Evolutionary conservation across 2,797 vertebrate species (phyloP), one percentile per base, ranked within the genome.

Genomic region (Clarias laeviceps): DNA sequence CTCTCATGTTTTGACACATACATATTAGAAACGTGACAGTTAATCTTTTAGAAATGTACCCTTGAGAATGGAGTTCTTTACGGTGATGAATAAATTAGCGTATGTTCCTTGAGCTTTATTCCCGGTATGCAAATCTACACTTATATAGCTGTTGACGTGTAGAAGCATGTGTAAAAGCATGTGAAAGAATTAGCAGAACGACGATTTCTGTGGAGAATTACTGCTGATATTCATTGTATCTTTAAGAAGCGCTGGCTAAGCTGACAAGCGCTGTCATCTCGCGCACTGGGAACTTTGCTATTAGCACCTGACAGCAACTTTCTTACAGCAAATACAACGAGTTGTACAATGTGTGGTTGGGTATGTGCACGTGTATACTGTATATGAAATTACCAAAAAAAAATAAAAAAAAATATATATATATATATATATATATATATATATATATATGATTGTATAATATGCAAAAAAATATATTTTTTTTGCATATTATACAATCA

Each of bases 181-280:
- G 57, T n/a, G 24, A 81, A 73, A 86, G 86, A 73, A 82, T 85
- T 65, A 76, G 70, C 62, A 78, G 79, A 64, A 81, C 69, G 76
- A 85, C 61, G 78, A 78, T 87, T 84, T 84, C 76, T 80, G 80
- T 76, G 83, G 87, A 87, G 82, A 86, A 90, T 86, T 89, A 89
- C 89, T 87, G 84, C 90, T 91, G 91, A 94, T 91, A 90, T 87
- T 91, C 85, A 91, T 92, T 92, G 93, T 93, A 81, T 90, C 78
- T 57, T 70, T 17, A 90, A 87, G 90, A 88, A 93, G 93, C 92
- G 90, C 91, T 61, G 90, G 90, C 91, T 88, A 86, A 88, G 91
- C 90, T 88, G 93, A 94, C 93, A 90, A 90, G 90, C 86, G 90
- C 85, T 90, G 90, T 85, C 86, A 82, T 82, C 76, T 87, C 83